Conservation (phyloP, 1,140 invertebrate species). For the Diabrotica virgifera region DNA sequence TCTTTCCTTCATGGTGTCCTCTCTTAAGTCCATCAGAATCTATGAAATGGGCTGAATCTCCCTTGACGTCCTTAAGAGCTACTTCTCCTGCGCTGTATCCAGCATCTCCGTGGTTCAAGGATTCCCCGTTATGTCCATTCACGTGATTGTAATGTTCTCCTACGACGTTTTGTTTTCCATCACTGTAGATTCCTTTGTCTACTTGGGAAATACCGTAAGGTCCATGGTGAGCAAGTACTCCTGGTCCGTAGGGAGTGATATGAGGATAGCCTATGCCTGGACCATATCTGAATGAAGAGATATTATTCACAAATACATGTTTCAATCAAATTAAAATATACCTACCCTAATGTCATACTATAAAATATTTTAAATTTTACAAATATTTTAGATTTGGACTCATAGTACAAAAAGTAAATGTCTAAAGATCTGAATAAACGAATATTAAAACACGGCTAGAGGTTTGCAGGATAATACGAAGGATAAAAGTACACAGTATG, state of each 20-base stretch:
- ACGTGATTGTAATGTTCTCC: slow-evolving; percentile 53
- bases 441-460: background rate
- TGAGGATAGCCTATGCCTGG: background rate
- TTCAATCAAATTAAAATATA: too few species aligned
- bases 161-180: slow-evolving; percentile 53
- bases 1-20: slow-evolving; percentile 54
- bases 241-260: background rate
- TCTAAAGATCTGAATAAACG: background rate
- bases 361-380: too few species aligned
- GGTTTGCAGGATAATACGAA: background rate
- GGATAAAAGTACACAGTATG: too few species aligned
- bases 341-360: too few species aligned
- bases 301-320: too few species aligned
- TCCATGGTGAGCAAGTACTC: slow-evolving; percentile 31
- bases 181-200: slow-evolving; percentile 54
- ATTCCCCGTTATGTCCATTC: slow-evolving; percentile 52
- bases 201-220: slow-evolving; percentile 47
- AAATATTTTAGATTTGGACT: background rate
- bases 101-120: slow-evolving; percentile 52
- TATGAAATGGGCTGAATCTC: slow-evolving; percentile 54
- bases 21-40: slow-evolving; percentile 55
- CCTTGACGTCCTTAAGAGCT: slow-evolving; percentile 51
- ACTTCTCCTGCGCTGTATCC: slow-evolving; percentile 52
- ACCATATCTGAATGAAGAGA: slow-evolving; percentile 3
- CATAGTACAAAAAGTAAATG: background rate